Percentiles rank a stretch among this genome's conserved stretches.
phyloP scores from a whole-genome alignment of 2,797 vertebrate genomes.

The Chaunax sp. region DNA sequence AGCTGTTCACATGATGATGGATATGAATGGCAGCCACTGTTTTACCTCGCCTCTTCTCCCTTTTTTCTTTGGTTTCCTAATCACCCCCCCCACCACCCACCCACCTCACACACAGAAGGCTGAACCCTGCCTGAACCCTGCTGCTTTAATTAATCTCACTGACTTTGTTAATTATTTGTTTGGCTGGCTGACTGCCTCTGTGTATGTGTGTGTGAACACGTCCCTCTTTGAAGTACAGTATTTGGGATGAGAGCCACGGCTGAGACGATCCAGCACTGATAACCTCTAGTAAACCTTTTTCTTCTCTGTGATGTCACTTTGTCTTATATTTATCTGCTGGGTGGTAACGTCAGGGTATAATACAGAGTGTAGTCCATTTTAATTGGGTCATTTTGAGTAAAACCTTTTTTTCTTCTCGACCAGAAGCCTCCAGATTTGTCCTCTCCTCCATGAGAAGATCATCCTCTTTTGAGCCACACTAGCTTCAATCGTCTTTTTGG shows the following conservation, averaged over 20 bases:
- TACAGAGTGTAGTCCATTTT: too few species aligned
- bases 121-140: constrained; percentile 83
- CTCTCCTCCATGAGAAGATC: too few species aligned
- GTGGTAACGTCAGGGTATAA: not conserved
- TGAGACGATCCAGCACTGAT: constrained; percentile 61
- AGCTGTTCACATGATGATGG: constrained; percentile 82
- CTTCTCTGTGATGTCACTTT: constrained; percentile 1
- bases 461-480: too few species aligned
- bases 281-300: constrained; percentile 46
- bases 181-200: constrained; percentile 63
- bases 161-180: constrained; percentile 83
- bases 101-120: constrained; percentile 59
- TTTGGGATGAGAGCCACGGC: constrained; percentile 54
- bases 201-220: constrained; percentile 29
- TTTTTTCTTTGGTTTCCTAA: constrained; percentile 71
- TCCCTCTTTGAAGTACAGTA: constrained; percentile 68
- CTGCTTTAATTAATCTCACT: constrained; percentile 80
- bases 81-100: constrained; percentile 52
- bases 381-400: too few species aligned
- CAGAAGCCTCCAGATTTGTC: too few species aligned
- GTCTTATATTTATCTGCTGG: not conserved
- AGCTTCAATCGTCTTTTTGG: too few species aligned
- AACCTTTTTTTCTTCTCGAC: too few species aligned
- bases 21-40: constrained; percentile 77
- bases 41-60: constrained; percentile 65